A percentile compares a stretch with the other conserved stretches of the same genome.
phyloP scores from a whole-genome alignment of 2,113 vertebrate species.

The Corythornis cristatus region DNA sequence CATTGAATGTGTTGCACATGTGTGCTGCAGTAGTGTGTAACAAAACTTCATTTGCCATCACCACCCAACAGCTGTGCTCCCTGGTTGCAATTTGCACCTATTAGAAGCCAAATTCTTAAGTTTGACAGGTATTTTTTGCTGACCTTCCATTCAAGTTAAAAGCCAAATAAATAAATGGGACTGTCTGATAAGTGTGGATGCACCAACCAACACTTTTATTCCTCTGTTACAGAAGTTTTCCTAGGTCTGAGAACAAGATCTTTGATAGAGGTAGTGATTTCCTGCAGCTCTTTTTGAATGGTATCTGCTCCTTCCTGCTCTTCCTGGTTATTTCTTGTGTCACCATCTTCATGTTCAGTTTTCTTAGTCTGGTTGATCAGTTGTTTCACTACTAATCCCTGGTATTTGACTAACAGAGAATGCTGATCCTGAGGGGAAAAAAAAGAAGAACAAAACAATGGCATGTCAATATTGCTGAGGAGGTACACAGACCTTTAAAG shows the following conservation, averaged over 20 bases:
- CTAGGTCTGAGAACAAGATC: slow-evolving; percentile 86
- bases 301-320: slow-evolving; percentile 69
- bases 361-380: slow-evolving; percentile 85
- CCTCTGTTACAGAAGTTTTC: slow-evolving; percentile 85
- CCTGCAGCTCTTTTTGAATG: slow-evolving; percentile 82
- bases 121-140: background rate
- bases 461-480: background rate
- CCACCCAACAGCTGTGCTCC: background rate
- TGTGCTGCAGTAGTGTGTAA: background rate
- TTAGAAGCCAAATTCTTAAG: background rate
- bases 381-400: slow-evolving; percentile 92
- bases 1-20: background rate
- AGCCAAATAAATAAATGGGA: background rate
- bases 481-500: background rate
- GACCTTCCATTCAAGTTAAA: background rate
- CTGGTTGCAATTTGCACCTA: background rate
- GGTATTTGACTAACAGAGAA: slow-evolving; percentile 85
- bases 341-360: slow-evolving; percentile 73
- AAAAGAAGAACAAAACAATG: background rate
- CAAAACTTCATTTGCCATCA: background rate
- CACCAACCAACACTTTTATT: slow-evolving; percentile 68
- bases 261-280: slow-evolving; percentile 84
- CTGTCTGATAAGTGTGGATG: background rate
- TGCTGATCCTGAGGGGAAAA: slow-evolving; percentile 85
- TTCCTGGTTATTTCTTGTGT: slow-evolving; percentile 51